Evolutionary conservation across 2,113 vertebrate species (phyloP).

Genomic region (Pholis gunnellus): DNA sequence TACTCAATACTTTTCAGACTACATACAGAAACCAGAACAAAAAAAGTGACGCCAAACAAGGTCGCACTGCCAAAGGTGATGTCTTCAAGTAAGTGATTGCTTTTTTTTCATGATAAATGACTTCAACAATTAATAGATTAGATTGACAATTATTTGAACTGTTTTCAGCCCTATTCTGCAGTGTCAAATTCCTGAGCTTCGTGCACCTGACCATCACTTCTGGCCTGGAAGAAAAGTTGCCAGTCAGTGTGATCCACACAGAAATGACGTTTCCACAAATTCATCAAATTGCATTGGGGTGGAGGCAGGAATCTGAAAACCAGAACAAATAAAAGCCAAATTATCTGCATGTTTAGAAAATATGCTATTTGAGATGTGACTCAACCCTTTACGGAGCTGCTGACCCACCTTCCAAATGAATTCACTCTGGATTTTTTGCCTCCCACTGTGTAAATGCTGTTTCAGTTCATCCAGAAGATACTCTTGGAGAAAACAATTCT

Average conservation of each 20-base stretch:
- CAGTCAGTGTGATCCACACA: background rate
- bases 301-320: background rate
- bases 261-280: background rate
- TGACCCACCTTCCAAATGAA: background rate
- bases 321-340: background rate
- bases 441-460: background rate
- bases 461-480: conserved; percentile 12
- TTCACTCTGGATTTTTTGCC: background rate
- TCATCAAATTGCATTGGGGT: background rate
- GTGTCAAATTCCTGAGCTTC: background rate
- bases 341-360: background rate
- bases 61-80: background rate
- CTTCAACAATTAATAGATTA: background rate
- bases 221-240: background rate
- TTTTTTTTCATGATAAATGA: background rate
- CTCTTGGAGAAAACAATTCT: conserved; percentile 22
- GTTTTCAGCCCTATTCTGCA: background rate
- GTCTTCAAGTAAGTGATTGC: background rate
- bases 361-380: background rate
- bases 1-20: no score
- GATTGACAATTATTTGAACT: background rate
- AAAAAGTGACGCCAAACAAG: background rate
- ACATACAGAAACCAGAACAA: background rate
- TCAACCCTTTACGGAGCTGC: background rate
- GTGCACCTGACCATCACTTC: background rate